These are phyloP conservation scores for Lepidochrysops patricia DNA, from an alignment of 2,888 invertebrate species.

Conservation along the genomic window DNA sequence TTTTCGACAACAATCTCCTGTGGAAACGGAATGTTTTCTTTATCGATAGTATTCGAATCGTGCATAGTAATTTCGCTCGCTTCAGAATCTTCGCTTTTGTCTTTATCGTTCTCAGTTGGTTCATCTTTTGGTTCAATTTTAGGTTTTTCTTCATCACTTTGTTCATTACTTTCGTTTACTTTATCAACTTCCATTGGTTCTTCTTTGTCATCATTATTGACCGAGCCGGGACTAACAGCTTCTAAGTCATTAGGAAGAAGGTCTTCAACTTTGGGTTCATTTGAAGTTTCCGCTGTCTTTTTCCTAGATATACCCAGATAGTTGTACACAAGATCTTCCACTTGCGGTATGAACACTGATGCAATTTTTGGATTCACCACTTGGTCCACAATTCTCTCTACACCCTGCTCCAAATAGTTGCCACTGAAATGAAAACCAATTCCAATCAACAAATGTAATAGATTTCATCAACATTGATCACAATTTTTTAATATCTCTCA, in stretches of 20 bases:
- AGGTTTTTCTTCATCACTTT: slow-evolving; percentile 41
- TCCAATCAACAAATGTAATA: no score
- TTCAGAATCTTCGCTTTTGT: slow-evolving; percentile 37
- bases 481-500: no score
- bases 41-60: slow-evolving; percentile 44
- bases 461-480: no score
- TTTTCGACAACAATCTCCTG: slow-evolving; percentile 54
- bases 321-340: slow-evolving; percentile 92
- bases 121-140: slow-evolving; percentile 36
- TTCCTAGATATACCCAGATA: slow-evolving; percentile 87
- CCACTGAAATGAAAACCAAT: slow-evolving; percentile 72
- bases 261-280: slow-evolving; percentile 48
- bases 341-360: slow-evolving; percentile 90
- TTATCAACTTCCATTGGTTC: slow-evolving; percentile 42
- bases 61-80: slow-evolving; percentile 53
- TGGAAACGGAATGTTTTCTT: slow-evolving; percentile 44
- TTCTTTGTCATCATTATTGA: slow-evolving; percentile 68
- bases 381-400: slow-evolving; percentile 96
- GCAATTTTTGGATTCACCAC: slow-evolving; percentile 95
- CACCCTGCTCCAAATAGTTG: slow-evolving; percentile 91
- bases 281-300: slow-evolving; percentile 53
- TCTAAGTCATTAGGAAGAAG: slow-evolving; percentile 85
- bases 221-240: slow-evolving; percentile 87
- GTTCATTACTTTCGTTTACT: slow-evolving; percentile 35
- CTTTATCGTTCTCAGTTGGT: slow-evolving; percentile 27